Percentiles rank a stretch among this genome's conserved stretches.
Evolutionary conservation across 2,113 vertebrate species (phyloP).

Genomic region (Elephantulus edwardii): DNA sequence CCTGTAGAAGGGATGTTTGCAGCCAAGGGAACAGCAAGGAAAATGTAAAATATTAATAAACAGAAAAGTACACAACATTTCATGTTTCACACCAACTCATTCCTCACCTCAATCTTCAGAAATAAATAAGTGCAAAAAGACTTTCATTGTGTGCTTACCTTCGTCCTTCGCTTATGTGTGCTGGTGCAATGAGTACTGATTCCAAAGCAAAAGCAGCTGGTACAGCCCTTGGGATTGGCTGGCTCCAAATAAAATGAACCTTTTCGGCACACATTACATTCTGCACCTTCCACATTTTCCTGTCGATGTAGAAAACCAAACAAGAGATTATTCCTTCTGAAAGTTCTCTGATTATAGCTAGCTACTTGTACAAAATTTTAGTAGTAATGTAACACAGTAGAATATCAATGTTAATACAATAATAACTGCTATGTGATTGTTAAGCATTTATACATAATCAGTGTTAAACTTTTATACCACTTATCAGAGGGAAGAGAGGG

Average conservation of each 20-base stretch:
- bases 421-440: background rate
- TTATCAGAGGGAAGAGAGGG: background rate
- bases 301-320: conserved; percentile 71
- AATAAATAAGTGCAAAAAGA: background rate
- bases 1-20: background rate
- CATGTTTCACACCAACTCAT: background rate
- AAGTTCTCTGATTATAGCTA: background rate
- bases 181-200: conserved; percentile 88
- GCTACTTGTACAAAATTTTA: background rate
- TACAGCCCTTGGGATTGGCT: conserved; percentile 90
- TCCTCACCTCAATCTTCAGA: background rate
- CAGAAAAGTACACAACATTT: background rate
- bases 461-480: background rate
- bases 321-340: background rate
- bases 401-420: background rate
- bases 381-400: background rate
- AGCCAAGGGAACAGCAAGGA: background rate
- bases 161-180: conserved; percentile 87
- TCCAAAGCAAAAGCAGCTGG: conserved; percentile 94
- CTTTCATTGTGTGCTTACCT: conserved; percentile 83
- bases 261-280: conserved; percentile 87
- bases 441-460: background rate
- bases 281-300: conserved; percentile 90
- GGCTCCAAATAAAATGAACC: conserved; percentile 92
- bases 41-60: background rate